Percentiles rank a stretch among this genome's conserved stretches.
These are phyloP conservation scores for Lophura swinhoii DNA, from an alignment of 2,797 vertebrate genomes.

Conservation along the genomic window DNA sequence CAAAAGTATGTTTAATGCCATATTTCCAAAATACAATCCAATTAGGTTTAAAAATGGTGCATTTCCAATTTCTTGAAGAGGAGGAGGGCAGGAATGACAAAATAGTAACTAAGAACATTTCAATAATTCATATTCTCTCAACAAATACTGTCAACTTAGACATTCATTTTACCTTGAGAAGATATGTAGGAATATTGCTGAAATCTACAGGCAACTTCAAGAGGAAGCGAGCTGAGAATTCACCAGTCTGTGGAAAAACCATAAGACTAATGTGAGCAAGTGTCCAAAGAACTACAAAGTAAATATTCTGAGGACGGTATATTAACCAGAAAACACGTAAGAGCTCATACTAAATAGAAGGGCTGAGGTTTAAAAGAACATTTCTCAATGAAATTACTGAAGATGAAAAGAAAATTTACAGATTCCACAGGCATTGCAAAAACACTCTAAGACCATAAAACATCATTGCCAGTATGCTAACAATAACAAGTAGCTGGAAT, in stretches of 20 bases:
- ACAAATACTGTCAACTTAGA: background rate
- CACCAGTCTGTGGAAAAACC: constrained; percentile 81
- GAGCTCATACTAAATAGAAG: background rate
- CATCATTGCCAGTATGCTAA: background rate
- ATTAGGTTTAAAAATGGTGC: background rate
- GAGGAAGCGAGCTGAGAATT: constrained; percentile 97
- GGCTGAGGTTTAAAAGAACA: background rate
- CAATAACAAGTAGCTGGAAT: background rate
- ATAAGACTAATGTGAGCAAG: constrained; percentile 34
- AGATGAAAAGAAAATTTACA: background rate
- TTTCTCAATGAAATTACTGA: background rate
- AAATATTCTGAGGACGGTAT: constrained; percentile 15
- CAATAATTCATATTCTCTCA: background rate
- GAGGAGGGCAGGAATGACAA: background rate
- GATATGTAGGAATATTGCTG: constrained; percentile 97
- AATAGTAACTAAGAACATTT: background rate
- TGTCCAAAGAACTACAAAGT: constrained; percentile 25
- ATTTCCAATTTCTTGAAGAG: background rate
- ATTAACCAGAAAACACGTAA: background rate
- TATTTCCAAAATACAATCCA: background rate
- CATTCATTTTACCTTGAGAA: constrained; percentile 91
- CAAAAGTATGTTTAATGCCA: background rate
- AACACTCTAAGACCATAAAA: background rate
- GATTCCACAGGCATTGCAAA: background rate
- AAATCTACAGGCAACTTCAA: constrained; percentile 97